Base-by-base conservation (phyloP, 2,797 vertebrate species). In the Spinus pinus region DNA sequence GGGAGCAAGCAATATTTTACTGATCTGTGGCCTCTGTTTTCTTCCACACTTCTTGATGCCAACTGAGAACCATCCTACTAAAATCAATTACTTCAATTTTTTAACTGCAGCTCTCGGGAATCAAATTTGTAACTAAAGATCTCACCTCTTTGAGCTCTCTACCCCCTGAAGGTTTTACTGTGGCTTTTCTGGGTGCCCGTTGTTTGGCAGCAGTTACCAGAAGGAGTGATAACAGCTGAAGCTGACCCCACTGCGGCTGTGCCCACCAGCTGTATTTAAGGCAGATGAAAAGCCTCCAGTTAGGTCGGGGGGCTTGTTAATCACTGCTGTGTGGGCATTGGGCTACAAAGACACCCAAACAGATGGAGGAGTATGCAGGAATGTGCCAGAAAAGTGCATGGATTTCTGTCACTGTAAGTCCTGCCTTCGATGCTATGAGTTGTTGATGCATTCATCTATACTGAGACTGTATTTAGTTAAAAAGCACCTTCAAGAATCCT, bases 291-390 rank as follows among this genome's bases (percentile, higher is more conserved):
- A 73, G 33, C 27, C 28, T 74, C 17, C 25, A 6, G 28, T 47
- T 14, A 15, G 27, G 27, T 25, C 16, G 4, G 10, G 39, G 11
- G 42, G 10, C 13, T 31, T 73, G 17, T 14, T 42, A 75, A 49
- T 91, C 78, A 27, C 27, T 5, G 2, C 37, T 50, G 18, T 49
- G n/a, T 60, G 46, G 7, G 5, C 0, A 0, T 3, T 5, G 5
- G 66, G 53, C 42, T 31, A 39, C 19, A 70, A 64, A 77, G 15
- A 25, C 65, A 72, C 50, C n/a, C 44, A 73, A 62, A 78, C 31
- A 81, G 51, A 57, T 31, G 66, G 67, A 66, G 8, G 8, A 33
- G 12, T 51, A 51, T 25, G 28, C 30, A 56, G 51, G 46, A 92
- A 70, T 22, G n/a, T 33, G 10, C 51, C 9, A 14, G n/a, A 49